A percentile compares a stretch with the other conserved stretches of the same genome.
Evolutionary conservation across 2,113 vertebrate genomes (phyloP).

Genomic region (Malurus alboscapulatus): DNA sequence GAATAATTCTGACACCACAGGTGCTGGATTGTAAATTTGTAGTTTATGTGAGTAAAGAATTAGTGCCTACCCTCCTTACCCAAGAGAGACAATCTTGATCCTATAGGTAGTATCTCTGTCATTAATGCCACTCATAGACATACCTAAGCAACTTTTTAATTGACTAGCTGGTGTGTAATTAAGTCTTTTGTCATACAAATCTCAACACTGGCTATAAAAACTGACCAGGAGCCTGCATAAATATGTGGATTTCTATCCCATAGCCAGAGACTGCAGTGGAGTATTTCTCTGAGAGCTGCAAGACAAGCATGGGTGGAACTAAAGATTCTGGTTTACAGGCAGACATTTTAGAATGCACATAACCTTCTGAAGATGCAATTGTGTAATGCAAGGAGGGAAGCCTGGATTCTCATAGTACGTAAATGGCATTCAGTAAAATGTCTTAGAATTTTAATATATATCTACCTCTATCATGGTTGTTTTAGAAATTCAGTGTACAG

Average conservation of each 20-base stretch:
- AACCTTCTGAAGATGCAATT: not conserved
- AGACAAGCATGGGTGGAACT: not conserved
- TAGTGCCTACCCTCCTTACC: not conserved
- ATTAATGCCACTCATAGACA: not conserved
- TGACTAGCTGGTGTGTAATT: not conserved
- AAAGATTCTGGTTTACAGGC: not conserved
- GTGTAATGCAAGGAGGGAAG: not conserved
- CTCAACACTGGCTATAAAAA: not conserved
- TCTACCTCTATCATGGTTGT: not conserved
- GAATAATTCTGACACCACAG: not conserved
- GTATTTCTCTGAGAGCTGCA: not conserved
- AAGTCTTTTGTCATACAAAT: not conserved
- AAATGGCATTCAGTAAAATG: not conserved
- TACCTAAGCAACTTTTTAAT: not conserved
- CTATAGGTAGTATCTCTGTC: not conserved
- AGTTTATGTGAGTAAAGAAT: not conserved
- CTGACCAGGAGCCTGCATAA: not conserved
- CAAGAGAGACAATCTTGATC: not conserved
- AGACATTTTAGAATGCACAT: not conserved
- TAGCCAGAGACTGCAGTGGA: not conserved
- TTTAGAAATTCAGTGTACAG: not conserved
- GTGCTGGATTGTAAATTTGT: not conserved
- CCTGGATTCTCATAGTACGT: not conserved
- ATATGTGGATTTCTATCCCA: not conserved
- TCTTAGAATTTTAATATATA: not conserved